Evolutionary conservation across 2,113 vertebrate species (phyloP).

Genomic region (Ariopsis seemanni): DNA sequence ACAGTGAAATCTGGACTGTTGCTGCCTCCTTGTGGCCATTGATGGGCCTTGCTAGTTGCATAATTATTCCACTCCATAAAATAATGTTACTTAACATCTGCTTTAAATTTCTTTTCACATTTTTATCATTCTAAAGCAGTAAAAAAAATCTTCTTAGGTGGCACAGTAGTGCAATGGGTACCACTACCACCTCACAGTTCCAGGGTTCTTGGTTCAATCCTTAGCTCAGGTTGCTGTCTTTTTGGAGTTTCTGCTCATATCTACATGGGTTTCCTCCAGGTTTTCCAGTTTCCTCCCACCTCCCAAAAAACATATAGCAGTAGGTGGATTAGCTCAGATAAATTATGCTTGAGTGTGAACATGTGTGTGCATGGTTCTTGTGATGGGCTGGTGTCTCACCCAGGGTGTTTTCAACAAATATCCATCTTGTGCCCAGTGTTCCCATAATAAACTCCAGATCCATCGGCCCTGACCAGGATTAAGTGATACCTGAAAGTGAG

Average conservation of each 20-base stretch:
- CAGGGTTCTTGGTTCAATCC: neutral
- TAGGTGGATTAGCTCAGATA: neutral
- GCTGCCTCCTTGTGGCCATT: conserved; percentile 27
- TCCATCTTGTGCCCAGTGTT: neutral
- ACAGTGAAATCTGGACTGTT: conserved; percentile 4
- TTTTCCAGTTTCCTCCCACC: neutral
- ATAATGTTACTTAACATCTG: neutral
- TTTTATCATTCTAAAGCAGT: neutral
- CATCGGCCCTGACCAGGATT: neutral
- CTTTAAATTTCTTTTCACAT: neutral
- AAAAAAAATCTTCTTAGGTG: neutral
- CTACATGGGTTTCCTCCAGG: neutral
- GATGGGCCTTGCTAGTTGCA: neutral
- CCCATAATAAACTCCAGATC: neutral
- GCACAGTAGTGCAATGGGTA: neutral
- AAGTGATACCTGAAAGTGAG: too few relatives aligned
- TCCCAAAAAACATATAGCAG: neutral
- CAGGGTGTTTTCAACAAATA: neutral
- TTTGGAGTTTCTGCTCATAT: neutral
- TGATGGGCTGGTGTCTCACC: neutral
- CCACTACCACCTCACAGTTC: neutral
- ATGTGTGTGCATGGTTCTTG: neutral
- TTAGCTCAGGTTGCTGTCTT: neutral
- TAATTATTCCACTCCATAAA: neutral
- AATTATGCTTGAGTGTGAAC: neutral